phyloP scores from a whole-genome alignment of 2,888 invertebrate species.

The Nomada fucata region DNA sequence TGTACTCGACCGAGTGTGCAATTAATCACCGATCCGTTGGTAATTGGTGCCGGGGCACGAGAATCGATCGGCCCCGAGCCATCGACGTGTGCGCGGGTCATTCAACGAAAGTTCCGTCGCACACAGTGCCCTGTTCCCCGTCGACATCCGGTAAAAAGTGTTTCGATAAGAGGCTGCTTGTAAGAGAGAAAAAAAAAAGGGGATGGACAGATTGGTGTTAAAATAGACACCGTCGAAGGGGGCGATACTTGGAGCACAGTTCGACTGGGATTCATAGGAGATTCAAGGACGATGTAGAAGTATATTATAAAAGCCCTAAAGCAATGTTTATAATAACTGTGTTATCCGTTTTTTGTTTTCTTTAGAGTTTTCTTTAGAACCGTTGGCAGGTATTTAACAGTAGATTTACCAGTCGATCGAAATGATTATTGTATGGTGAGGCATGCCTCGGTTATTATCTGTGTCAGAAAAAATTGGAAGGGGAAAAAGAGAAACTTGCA shows the following conservation, averaged over 20 bases:
- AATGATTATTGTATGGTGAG: too few species aligned
- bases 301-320: too few species aligned
- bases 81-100: slow-evolving; percentile 56
- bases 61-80: slow-evolving; percentile 66
- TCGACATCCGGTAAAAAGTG: slow-evolving; percentile 42
- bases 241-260: background rate
- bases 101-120: slow-evolving; percentile 65
- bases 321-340: too few species aligned
- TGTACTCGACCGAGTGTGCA: slow-evolving; percentile 66
- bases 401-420: too few species aligned
- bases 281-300: too few species aligned
- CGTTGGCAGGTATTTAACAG: too few species aligned
- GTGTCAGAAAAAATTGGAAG: too few species aligned
- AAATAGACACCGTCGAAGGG: background rate
- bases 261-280: background rate
- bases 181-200: background rate
- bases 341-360: too few species aligned
- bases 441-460: too few species aligned
- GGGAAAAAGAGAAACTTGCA: too few species aligned
- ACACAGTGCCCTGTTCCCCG: slow-evolving; percentile 16
- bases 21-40: slow-evolving; percentile 68
- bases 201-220: background rate
- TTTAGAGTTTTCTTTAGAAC: too few species aligned
- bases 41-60: slow-evolving; percentile 61
- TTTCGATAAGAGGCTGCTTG: slow-evolving; percentile 9